Evolutionary conservation across 1,140 invertebrate genomes (phyloP), one percentile per base, ranked within the genome.

Genomic region (Orchestia grillus): DNA sequence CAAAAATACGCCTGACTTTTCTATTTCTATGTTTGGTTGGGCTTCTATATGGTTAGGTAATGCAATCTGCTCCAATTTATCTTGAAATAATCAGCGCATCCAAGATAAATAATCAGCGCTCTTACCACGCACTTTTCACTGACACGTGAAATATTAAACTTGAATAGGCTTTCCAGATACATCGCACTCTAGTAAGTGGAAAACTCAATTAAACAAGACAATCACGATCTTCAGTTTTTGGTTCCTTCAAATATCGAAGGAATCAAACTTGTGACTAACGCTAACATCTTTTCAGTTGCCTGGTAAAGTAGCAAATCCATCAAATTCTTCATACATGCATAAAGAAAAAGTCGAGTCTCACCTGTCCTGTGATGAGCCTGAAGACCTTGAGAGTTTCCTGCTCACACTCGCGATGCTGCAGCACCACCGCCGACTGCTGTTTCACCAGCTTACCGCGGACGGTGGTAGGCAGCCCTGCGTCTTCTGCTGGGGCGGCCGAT

Each of bases 351-450:
- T 3, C 11, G 62, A 77, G 28, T 97, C 62, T 97, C 97, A 98
- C 99, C 98, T 99, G 98, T 96, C 98, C 98, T 0, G 99, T 99
- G 15, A 99, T 98, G 0, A 99, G 98, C n/a, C 99, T 98, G 97
- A 99, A 99, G 0, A 99, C 99, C 97, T 98, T 98, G 23, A 99
- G 97, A 0, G 99, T 99, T 97, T 99, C 99, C 36, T 98, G 98
- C 97, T 99, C 99, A 97, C 99, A 99, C 97, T 99, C 98, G 95
- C 98, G 98, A 97, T 99, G 98, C 96, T 99, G 98, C 53, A 99
- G 98, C n/a, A 98, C 98, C 40, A 97, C 91, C 0, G 96, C 96
- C n/a, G 96, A 97, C 57, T 96, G 96, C 87, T 96, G 96, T 44
- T 95, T 95, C 28, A 94, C 62, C 41, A 62, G 87, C 62, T 53